Conservation (phyloP, 2,113 vertebrate species). For the Hyla sarda region DNA sequence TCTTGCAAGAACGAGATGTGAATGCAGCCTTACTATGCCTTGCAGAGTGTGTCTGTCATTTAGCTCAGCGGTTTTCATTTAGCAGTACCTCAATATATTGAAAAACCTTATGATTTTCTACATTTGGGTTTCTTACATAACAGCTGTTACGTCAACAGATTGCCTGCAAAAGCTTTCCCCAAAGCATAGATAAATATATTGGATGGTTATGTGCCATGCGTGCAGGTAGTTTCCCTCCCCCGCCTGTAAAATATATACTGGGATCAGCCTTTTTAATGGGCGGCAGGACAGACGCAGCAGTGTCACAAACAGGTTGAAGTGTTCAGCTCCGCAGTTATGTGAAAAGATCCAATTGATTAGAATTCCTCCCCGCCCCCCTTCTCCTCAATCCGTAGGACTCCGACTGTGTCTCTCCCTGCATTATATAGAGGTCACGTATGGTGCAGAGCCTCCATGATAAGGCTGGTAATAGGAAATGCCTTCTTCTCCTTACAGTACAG, state of each 20-base stretch:
- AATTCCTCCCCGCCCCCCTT: background rate
- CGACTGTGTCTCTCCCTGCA: constrained; percentile 27
- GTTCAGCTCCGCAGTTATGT: background rate
- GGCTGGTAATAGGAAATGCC: constrained; percentile 27
- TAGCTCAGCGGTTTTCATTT: no score
- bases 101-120: background rate
- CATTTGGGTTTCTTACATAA: background rate
- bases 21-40: no score
- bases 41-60: no score
- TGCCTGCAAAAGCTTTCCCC: background rate
- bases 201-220: background rate
- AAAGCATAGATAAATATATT: background rate
- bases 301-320: constrained; percentile 44
- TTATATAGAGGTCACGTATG: constrained; percentile 50
- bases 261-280: constrained; percentile 1
- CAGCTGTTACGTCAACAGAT: background rate
- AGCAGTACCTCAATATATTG: no score
- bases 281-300: constrained; percentile 6
- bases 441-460: constrained; percentile 49
- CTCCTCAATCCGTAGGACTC: constrained; percentile 1
- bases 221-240: constrained; percentile 32
- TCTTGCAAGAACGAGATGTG: no score
- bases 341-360: constrained; percentile 40
- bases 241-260: background rate
- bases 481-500: constrained; percentile 15